phyloP scores from a whole-genome alignment of 2,797 vertebrate species.

The Thunnus albacares region DNA sequence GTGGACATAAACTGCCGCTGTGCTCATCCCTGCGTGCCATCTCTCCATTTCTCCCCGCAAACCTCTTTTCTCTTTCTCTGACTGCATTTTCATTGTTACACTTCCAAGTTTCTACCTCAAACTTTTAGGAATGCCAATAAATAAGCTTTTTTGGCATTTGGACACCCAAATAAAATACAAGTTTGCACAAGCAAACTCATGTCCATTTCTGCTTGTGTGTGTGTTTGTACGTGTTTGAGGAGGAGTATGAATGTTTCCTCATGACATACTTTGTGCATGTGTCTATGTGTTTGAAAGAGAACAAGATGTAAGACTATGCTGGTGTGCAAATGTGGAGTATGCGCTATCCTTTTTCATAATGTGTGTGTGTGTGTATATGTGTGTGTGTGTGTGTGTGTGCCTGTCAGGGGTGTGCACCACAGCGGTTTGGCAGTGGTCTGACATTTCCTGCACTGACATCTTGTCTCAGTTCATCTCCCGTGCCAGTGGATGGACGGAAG shows the following conservation, averaged over 20 bases:
- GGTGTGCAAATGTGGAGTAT: slow-evolving; percentile 8
- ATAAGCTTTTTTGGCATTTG: background rate
- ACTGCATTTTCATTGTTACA: slow-evolving; percentile 32
- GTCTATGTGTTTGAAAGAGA: slow-evolving; percentile 6
- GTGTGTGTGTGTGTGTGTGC: slow-evolving; percentile 50
- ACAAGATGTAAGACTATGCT: slow-evolving; percentile 24
- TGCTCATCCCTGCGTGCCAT: slow-evolving; percentile 42
- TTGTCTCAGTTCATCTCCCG: slow-evolving; percentile 87
- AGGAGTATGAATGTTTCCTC: slow-evolving; percentile 14
- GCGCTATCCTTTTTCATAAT: background rate
- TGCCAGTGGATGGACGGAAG: slow-evolving; percentile 79
- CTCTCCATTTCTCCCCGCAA: slow-evolving; percentile 33
- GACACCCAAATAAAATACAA: too few relatives aligned
- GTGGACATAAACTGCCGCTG: slow-evolving; percentile 70
- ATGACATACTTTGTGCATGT: slow-evolving; percentile 26
- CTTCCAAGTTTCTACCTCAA: slow-evolving; percentile 37
- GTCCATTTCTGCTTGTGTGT: background rate
- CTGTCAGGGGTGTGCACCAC: slow-evolving; percentile 73
- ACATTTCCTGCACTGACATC: slow-evolving; percentile 86
- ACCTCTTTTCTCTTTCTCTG: slow-evolving; percentile 29
- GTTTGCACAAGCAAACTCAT: background rate
- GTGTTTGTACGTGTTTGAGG: background rate
- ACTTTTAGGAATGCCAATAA: slow-evolving; percentile 17
- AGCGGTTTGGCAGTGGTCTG: slow-evolving; percentile 81
- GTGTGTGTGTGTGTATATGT: slow-evolving; percentile 37